Percentiles rank a stretch among this genome's conserved stretches.
Evolutionary conservation across 2,113 vertebrate genomes (phyloP).

Genomic region (Ploceus nigricollis): DNA sequence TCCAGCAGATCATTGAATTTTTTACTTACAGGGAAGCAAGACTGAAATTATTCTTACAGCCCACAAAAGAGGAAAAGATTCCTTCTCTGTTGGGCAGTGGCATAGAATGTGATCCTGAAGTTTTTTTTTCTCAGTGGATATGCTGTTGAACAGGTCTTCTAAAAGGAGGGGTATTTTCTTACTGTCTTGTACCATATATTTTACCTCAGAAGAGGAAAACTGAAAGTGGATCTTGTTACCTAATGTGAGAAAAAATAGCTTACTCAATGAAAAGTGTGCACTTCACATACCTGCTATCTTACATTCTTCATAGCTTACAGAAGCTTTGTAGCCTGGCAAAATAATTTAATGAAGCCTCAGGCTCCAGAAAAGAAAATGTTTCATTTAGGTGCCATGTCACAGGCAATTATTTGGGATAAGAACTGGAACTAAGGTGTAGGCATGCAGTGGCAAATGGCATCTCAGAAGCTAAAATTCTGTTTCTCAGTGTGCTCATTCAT

Average conservation of each 20-base stretch:
- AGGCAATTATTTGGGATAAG: not conserved
- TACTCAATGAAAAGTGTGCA: not conserved
- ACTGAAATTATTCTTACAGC: not conserved
- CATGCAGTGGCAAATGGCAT: not conserved
- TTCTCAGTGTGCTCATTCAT: not conserved
- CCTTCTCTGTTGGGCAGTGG: not conserved
- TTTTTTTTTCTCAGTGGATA: not conserved
- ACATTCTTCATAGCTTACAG: not conserved
- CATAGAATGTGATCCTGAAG: not conserved
- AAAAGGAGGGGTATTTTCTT: not conserved
- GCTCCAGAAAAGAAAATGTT: not conserved
- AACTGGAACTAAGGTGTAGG: not conserved
- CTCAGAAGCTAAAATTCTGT: not conserved
- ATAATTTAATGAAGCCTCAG: not conserved
- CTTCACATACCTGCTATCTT: not conserved
- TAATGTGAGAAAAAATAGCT: not conserved
- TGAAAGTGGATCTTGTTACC: not conserved
- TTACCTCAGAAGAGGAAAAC: not conserved
- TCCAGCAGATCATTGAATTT: not conserved
- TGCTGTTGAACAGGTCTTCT: not conserved
- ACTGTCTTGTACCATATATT: not conserved
- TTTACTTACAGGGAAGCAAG: not conserved
- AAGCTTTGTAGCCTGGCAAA: not conserved
- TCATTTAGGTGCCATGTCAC: not conserved
- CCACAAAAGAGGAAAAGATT: not conserved